phyloP scores from a whole-genome alignment of 1,140 invertebrate species.

The Papilio dardanus region DNA sequence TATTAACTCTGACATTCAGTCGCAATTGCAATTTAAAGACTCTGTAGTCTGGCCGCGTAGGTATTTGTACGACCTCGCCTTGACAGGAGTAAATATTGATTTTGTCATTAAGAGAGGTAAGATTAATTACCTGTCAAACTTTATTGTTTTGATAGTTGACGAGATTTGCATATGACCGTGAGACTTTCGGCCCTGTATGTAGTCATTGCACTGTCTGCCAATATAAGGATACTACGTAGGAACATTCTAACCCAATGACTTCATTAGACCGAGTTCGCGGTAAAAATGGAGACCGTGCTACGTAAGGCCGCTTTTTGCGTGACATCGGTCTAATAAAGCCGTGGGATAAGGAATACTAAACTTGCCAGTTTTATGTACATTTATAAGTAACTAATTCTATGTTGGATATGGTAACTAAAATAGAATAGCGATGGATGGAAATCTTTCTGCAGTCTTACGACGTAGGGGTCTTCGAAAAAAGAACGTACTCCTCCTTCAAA shows the following conservation, averaged over 20 bases:
- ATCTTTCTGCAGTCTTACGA: slow-evolving; percentile 21
- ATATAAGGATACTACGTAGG: not conserved
- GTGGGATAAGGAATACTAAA: not conserved
- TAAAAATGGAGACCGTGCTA: too few relatives aligned
- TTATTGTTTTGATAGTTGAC: slow-evolving; percentile 47
- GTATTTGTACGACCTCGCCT: slow-evolving; percentile 25
- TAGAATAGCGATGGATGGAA: too few relatives aligned
- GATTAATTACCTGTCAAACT: slow-evolving; percentile 52
- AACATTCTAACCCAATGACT: too few relatives aligned
- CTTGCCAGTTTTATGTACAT: not conserved
- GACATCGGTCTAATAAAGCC: too few relatives aligned
- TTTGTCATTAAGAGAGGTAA: slow-evolving; percentile 43
- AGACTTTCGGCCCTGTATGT: not conserved
- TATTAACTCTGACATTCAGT: slow-evolving; percentile 35
- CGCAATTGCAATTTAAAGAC: slow-evolving; percentile 21
- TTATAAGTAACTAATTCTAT: too few relatives aligned
- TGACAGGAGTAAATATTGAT: slow-evolving; percentile 49
- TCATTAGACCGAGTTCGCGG: too few relatives aligned
- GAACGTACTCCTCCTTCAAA: too few relatives aligned
- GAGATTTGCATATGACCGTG: slow-evolving; percentile 26
- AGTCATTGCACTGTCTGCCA: not conserved
- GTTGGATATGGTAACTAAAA: too few relatives aligned
- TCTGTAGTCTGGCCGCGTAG: slow-evolving; percentile 29
- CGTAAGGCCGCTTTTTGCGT: too few relatives aligned
- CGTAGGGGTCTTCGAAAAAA: too few relatives aligned